A percentile compares a stretch with the other conserved stretches of the same genome.
Conservation (phyloP, 1,140 invertebrate species). For the Oryzaephilus surinamensis region DNA sequence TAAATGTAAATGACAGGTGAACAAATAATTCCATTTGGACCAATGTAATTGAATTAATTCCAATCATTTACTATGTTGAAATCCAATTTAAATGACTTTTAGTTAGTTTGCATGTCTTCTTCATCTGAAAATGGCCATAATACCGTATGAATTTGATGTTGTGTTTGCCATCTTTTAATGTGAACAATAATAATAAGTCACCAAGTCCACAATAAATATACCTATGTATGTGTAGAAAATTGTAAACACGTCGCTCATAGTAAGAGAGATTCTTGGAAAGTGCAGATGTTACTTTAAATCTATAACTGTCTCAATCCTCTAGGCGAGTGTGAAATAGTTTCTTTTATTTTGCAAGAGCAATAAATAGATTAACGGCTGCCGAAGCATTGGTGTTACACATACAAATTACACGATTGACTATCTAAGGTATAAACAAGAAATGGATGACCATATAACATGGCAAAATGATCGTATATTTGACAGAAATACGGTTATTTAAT, state of each 20-base stretch:
- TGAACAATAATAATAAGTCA: no score
- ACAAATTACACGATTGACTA: slow-evolving; percentile 28
- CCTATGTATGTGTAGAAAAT: no score
- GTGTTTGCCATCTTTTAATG: neutral
- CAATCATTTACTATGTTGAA: no score
- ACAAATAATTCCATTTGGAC: no score
- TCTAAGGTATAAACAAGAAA: slow-evolving; percentile 21
- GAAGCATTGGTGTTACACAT: slow-evolving; percentile 23
- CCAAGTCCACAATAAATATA: no score
- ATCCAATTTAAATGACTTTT: no score
- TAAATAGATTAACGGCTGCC: slow-evolving; percentile 22
- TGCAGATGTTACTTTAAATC: slow-evolving; percentile 18
- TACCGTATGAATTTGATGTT: no score
- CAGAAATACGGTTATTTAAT: slow-evolving; percentile 28
- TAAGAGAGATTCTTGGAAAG: slow-evolving; percentile 16
- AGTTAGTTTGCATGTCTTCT: no score
- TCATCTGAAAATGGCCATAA: no score
- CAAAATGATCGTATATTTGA: slow-evolving; percentile 18
- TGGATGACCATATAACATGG: slow-evolving; percentile 18
- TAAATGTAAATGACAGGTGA: no score
- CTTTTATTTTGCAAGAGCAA: slow-evolving; percentile 21
- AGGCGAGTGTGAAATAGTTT: slow-evolving; percentile 29
- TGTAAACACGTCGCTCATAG: slow-evolving; percentile 11
- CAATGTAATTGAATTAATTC: no score
- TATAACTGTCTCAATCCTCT: slow-evolving; percentile 27